Base-by-base conservation (phyloP, 1,140 invertebrate genomes). In the Pogonognathellus flavescens region DNA sequence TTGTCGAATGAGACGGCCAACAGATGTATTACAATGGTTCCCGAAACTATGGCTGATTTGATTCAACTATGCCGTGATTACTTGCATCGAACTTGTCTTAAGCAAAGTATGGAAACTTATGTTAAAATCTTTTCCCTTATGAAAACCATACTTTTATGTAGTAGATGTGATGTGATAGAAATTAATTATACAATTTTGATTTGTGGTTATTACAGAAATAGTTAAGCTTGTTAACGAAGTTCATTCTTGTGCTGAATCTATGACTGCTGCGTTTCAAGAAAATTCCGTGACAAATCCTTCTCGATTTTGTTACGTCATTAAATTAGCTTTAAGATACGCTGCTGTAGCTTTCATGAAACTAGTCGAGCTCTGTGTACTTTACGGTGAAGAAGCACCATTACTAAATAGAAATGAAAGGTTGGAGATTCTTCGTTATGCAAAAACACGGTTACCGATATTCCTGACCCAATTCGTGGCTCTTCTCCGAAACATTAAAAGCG, bases 401-500 rank as follows among this genome's bases (percentile, higher is more conserved):
- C 25, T 87, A 89, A 84, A 89, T 90, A 83, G 88, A 25, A 86
- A 87, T 49, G 86, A 88, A 86, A 82, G 86, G 22, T 53, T 88
- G 4, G 86, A 87, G 89, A 94, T 94, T 20, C 93, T 94, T 83
- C 92, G 93, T 87, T 94, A 94, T 90, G 92, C 93, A 4, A 93
- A 93, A 87, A 93, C 93, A 50, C 91, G 93, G 80, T 90, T 94
- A 49, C 93, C 93, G 3, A 91, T 93, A n/a, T 93, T 94, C 86
- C 91, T 94, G 88, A 92, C 92, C 53, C 93, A 94, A 88, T 89
- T 93, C 22, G 91, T 92, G 84, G 92, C 92, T 83, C 91, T 94
- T 82, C 89, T 94, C n/a, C 91, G 92, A 84, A 92, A 92, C 62
- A 90, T 93, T 53, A 92, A 93, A 82, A 91, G 90, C 49, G 93